A percentile compares a stretch with the other conserved stretches of the same genome.
Evolutionary conservation across 2,797 vertebrate genomes (phyloP).

Genomic region (Paguma larvata): DNA sequence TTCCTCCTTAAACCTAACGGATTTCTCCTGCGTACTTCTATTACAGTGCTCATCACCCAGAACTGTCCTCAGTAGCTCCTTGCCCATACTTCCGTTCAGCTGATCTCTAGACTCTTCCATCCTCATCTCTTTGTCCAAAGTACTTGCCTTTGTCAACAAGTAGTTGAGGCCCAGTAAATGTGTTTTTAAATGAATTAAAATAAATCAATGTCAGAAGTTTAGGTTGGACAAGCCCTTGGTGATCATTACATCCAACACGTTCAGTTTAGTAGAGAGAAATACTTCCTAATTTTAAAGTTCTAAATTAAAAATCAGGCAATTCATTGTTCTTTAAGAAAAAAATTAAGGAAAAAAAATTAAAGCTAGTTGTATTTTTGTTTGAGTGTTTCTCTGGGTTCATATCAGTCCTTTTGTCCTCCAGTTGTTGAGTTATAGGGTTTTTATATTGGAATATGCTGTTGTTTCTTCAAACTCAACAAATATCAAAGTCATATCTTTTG

Average conservation of each 20-base stretch:
- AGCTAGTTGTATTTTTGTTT: background rate
- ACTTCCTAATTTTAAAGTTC: constrained; percentile 27
- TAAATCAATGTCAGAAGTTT: constrained; percentile 15
- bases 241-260: background rate
- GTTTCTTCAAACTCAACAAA: background rate
- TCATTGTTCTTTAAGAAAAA: constrained; percentile 24
- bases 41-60: background rate
- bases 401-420: background rate
- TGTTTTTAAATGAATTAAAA: constrained; percentile 31
- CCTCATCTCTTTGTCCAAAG: background rate
- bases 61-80: background rate
- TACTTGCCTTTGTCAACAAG: background rate
- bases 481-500: background rate
- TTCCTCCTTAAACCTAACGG: background rate
- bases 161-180: background rate
- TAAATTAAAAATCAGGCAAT: constrained; percentile 34
- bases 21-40: background rate
- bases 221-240: background rate
- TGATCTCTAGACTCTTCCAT: background rate
- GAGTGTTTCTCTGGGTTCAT: background rate
- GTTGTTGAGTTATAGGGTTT: background rate
- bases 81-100: background rate
- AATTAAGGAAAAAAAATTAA: background rate
- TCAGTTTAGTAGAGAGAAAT: constrained; percentile 41
- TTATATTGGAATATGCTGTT: background rate